Conservation (phyloP, 1,140 invertebrate genomes). For the Zaprionus vittiger region DNA sequence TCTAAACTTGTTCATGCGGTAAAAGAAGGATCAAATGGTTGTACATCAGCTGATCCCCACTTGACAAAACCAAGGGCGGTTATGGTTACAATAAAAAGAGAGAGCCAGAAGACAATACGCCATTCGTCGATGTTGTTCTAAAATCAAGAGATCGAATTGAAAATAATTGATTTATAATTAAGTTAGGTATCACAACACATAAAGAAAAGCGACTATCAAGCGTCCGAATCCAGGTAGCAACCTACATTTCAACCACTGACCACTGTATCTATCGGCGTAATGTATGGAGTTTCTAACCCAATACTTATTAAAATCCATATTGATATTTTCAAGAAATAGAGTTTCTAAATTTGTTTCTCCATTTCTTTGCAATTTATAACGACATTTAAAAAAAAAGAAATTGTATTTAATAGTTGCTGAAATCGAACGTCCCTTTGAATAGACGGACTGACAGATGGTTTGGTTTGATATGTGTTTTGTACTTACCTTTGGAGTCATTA, state of each 20-base stretch:
- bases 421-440: too few species aligned
- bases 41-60: slow-evolving; percentile 33
- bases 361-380: too few species aligned
- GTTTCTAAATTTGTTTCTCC: too few species aligned
- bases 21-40: slow-evolving; percentile 45
- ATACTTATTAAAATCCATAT: too few species aligned
- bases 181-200: background rate
- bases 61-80: slow-evolving; percentile 26
- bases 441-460: too few species aligned
- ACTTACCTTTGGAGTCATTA: slow-evolving; percentile 90
- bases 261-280: background rate
- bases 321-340: too few species aligned
- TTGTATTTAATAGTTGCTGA: too few species aligned
- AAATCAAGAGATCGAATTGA: background rate
- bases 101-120: slow-evolving; percentile 44
- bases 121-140: slow-evolving; percentile 28
- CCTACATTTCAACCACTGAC: slow-evolving; percentile 54
- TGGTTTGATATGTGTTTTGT: background rate
- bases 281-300: too few species aligned
- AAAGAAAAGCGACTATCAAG: background rate
- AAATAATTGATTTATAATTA: background rate
- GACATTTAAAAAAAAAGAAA: too few species aligned
- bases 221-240: too few species aligned
- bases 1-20: background rate
- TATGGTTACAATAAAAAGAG: background rate